These are phyloP conservation scores for Hippolais icterina DNA, from an alignment of 2,113 vertebrate species.

Conservation along the genomic window DNA sequence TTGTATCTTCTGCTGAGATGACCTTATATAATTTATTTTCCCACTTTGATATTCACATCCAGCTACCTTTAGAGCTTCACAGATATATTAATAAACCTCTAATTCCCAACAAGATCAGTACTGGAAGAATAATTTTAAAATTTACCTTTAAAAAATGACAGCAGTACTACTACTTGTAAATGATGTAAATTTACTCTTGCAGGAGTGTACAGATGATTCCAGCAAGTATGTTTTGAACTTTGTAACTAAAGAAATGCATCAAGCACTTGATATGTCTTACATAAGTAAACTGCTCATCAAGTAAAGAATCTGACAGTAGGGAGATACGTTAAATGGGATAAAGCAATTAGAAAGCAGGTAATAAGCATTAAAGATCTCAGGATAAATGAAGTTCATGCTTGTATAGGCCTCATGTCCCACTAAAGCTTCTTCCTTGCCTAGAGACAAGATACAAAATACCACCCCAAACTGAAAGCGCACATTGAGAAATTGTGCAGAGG, in stretches of 20 bases:
- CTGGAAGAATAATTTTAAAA: neutral
- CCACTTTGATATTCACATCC: neutral
- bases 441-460: neutral
- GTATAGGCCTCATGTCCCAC: neutral
- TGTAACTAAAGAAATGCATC: neutral
- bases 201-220: neutral
- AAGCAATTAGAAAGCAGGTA: neutral
- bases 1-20: neutral
- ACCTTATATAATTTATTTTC: neutral
- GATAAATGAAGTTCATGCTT: neutral
- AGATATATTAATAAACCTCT: neutral
- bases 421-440: neutral
- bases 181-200: neutral
- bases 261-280: neutral
- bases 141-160: neutral
- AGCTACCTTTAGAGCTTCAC: neutral
- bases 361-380: neutral
- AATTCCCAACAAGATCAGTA: neutral
- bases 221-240: neutral
- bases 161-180: neutral
- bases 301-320: neutral
- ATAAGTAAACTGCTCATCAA: neutral
- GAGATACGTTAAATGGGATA: neutral
- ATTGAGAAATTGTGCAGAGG: neutral
- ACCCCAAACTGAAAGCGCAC: accelerated